A percentile compares a stretch with the other conserved stretches of the same genome.
Conservation (phyloP, 2,113 vertebrate species). For the Gambusia holbrooki region DNA sequence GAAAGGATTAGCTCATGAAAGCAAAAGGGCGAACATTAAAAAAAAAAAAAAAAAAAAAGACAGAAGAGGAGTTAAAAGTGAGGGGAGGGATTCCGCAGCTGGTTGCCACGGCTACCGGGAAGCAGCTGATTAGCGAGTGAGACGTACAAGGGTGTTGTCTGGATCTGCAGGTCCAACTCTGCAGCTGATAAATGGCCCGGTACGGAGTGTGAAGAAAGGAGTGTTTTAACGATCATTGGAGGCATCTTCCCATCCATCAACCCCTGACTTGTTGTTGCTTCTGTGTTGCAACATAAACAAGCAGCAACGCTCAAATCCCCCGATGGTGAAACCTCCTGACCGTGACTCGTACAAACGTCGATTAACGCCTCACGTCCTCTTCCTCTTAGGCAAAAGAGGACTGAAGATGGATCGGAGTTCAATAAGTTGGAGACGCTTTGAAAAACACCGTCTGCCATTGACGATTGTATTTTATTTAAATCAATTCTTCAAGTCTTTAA, state of each 20-base stretch:
- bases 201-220: conserved; percentile 55
- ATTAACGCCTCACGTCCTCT: conserved; percentile 23
- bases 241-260: conserved; percentile 64
- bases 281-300: conserved; percentile 68
- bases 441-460: background rate
- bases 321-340: conserved; percentile 47
- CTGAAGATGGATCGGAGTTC: conserved; percentile 27
- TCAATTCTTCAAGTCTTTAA: too few species aligned
- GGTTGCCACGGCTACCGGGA: conserved; percentile 60
- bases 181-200: conserved; percentile 58
- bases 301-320: conserved; percentile 45
- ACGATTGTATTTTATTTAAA: background rate
- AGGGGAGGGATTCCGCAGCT: conserved; percentile 28
- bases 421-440: conserved; percentile 18
- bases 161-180: conserved; percentile 47
- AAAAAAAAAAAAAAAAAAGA: background rate
- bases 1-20: conserved; percentile 58
- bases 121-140: conserved; percentile 56
- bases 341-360: conserved; percentile 11
- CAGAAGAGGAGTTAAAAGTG: conserved; percentile 13
- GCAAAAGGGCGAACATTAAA: conserved; percentile 29
- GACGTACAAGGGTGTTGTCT: conserved; percentile 38
- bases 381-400: conserved; percentile 12
- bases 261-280: conserved; percentile 55
- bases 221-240: conserved; percentile 63